Evolutionary conservation across 2,797 vertebrate genomes (phyloP).

Genomic region (Xyrichtys novacula): DNA sequence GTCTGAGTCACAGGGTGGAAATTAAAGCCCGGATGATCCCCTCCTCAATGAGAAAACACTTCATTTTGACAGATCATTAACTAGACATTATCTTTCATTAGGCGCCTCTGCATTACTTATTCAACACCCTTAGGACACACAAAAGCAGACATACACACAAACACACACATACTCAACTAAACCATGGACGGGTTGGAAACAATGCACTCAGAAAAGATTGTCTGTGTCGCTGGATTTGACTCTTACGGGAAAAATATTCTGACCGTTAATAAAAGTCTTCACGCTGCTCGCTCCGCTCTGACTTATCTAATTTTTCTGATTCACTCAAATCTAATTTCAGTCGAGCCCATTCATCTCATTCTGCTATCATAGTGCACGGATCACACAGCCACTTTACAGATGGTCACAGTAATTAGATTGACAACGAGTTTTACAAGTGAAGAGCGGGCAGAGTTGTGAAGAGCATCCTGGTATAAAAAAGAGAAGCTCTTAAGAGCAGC

Average conservation of each 20-base stretch:
- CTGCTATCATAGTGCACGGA: slow-evolving; percentile 30
- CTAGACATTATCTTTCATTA: slow-evolving; percentile 83
- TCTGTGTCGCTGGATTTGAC: slow-evolving; percentile 30
- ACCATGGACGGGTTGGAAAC: slow-evolving; percentile 21
- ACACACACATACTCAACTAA: neutral
- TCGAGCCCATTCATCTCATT: slow-evolving; percentile 38
- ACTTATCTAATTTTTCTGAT: slow-evolving; percentile 20
- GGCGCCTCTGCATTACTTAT: slow-evolving; percentile 78
- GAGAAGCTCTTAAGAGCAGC: slow-evolving; percentile 48
- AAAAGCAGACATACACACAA: slow-evolving; percentile 29
- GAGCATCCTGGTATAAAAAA: slow-evolving; percentile 49
- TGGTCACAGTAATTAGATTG: slow-evolving; percentile 65
- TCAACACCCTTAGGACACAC: slow-evolving; percentile 69
- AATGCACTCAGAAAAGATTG: slow-evolving; percentile 15
- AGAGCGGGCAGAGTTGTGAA: slow-evolving; percentile 51
- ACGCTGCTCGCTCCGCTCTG: slow-evolving; percentile 3
- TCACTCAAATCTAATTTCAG: slow-evolving; percentile 32
- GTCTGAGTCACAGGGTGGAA: slow-evolving; percentile 74
- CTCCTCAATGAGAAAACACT: slow-evolving; percentile 79
- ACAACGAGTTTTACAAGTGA: slow-evolving; percentile 49
- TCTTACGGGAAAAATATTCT: slow-evolving; percentile 19
- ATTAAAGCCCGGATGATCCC: slow-evolving; percentile 77
- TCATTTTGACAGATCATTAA: slow-evolving; percentile 85
- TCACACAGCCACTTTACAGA: slow-evolving; percentile 61
- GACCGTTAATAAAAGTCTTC: slow-evolving; percentile 6